Percentiles rank a stretch among this genome's conserved stretches.
These are phyloP conservation scores for Naso thynnoides DNA, from an alignment of 2,797 vertebrate species.

Conservation along the genomic window DNA sequence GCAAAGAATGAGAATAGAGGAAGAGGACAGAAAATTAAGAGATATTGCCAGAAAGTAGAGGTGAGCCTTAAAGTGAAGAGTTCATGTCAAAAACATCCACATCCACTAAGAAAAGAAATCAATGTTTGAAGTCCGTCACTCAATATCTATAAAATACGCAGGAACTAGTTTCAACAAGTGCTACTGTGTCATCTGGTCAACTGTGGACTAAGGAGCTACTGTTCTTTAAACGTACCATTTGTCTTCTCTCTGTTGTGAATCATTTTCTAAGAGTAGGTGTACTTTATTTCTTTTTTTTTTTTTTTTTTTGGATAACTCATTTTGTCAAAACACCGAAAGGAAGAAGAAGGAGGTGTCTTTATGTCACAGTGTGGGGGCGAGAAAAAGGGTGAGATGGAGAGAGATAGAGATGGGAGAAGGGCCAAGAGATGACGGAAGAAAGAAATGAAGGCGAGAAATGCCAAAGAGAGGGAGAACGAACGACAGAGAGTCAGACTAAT, in stretches of 20 bases:
- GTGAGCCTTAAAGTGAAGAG: constrained; percentile 10
- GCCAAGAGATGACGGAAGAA: constrained; percentile 14
- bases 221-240: constrained; percentile 14
- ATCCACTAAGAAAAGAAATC: constrained; percentile 15
- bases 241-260: constrained; percentile 5
- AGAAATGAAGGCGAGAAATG: constrained; percentile 42
- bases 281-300: constrained; percentile 5
- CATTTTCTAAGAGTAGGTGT: constrained; percentile 16
- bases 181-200: constrained; percentile 12
- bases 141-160: constrained; percentile 18
- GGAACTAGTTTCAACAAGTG: constrained; percentile 12
- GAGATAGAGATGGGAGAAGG: constrained; percentile 16
- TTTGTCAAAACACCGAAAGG: constrained; percentile 37
- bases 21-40: constrained; percentile 12
- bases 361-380: constrained; percentile 14
- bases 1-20: neutral
- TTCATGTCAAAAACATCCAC: constrained; percentile 25
- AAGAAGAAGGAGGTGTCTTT: constrained; percentile 25
- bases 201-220: constrained; percentile 7
- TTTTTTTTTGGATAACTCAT: constrained; percentile 20
- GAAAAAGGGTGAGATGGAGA: constrained; percentile 15
- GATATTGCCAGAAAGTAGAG: constrained; percentile 10
- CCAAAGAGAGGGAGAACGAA: constrained; percentile 13
- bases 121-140: constrained; percentile 19
- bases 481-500: constrained; percentile 52